Percentiles rank a stretch among this genome's conserved stretches.
These are phyloP conservation scores for Menura novaehollandiae DNA, from an alignment of 2,113 vertebrate genomes.

Conservation along the genomic window DNA sequence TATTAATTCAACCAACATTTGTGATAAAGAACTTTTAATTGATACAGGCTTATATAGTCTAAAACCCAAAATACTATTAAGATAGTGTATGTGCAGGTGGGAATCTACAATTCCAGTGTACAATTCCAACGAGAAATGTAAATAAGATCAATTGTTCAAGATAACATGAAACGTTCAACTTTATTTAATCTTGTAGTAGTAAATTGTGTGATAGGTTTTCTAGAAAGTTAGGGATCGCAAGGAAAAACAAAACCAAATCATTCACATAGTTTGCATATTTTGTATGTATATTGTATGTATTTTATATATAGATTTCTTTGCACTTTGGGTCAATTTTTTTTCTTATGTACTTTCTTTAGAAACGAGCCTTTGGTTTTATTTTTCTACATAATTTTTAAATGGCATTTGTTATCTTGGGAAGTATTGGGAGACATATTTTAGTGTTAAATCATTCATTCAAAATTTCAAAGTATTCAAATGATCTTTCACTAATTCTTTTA, in stretches of 20 bases:
- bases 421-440: not conserved
- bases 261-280: not conserved
- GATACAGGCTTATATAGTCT: not conserved
- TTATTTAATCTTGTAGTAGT: not conserved
- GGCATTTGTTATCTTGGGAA: not conserved
- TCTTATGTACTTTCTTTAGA: not conserved
- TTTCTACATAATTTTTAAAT: not conserved
- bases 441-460: not conserved
- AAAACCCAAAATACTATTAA: not conserved
- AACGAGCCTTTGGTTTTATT: not conserved
- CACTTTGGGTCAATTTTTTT: not conserved
- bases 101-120: not conserved
- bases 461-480: not conserved
- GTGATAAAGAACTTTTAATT: not conserved
- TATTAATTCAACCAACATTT: not conserved
- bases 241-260: not conserved
- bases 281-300: not conserved
- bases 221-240: not conserved
- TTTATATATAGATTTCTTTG: not conserved
- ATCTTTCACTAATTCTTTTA: not conserved
- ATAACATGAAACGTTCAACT: not conserved
- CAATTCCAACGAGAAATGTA: not conserved
- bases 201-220: not conserved
- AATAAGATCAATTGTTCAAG: not conserved
- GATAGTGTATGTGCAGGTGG: not conserved